A percentile compares a stretch with the other conserved stretches of the same genome.
These are phyloP conservation scores for Hirtodrosophila alboralis DNA, from an alignment of 2,888 invertebrate genomes.

Conservation along the genomic window DNA sequence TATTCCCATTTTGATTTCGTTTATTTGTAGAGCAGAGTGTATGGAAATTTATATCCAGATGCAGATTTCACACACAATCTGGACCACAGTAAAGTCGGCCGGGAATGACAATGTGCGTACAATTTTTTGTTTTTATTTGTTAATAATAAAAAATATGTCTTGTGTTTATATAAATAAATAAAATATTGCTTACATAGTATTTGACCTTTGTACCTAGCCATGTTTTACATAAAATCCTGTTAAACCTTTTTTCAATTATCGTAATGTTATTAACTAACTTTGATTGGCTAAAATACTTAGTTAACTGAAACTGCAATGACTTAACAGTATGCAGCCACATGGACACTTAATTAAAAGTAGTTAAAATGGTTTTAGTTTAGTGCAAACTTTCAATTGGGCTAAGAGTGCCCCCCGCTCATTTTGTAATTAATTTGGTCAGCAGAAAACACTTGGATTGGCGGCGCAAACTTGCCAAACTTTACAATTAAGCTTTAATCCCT, in stretches of 20 bases:
- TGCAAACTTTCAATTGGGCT: constrained; percentile 46
- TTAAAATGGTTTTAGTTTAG: constrained; percentile 40
- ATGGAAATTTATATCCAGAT: constrained; percentile 30
- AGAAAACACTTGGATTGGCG: constrained; percentile 27
- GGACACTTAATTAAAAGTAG: constrained; percentile 65
- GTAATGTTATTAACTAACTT: too few relatives aligned
- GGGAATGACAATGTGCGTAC: constrained; percentile 16
- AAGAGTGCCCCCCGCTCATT: constrained; percentile 1
- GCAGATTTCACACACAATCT: constrained; percentile 24
- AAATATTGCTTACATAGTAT: too few relatives aligned
- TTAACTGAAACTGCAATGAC: too few relatives aligned
- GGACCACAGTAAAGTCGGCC: constrained; percentile 3
- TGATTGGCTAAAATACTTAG: too few relatives aligned
- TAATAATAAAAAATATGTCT: constrained; percentile 14
- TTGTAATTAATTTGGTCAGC: constrained; percentile 15
- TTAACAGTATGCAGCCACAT: too few relatives aligned
- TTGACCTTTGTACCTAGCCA: too few relatives aligned
- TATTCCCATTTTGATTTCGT: constrained; percentile 43
- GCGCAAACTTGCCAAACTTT: constrained; percentile 24
- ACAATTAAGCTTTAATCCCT: constrained; percentile 25
- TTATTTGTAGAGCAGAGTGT: constrained; percentile 34
- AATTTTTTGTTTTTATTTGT: constrained; percentile 9
- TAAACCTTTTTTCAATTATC: too few relatives aligned
- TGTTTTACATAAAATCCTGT: too few relatives aligned
- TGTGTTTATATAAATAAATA: constrained; percentile 13